Evolutionary conservation across 2,888 invertebrate species (phyloP).

Genomic region (Bruchidius siliquastri): DNA sequence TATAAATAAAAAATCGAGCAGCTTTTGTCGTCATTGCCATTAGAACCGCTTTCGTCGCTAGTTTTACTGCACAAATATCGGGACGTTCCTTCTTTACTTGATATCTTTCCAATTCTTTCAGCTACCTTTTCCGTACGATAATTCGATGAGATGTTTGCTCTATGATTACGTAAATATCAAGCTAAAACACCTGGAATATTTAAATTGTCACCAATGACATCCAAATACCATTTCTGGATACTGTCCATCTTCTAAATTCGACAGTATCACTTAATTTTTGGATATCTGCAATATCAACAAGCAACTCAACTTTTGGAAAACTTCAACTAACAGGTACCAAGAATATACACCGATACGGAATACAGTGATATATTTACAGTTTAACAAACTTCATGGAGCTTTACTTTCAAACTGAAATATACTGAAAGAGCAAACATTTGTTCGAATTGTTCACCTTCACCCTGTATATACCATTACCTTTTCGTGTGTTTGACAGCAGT

Average conservation of each 20-base stretch:
- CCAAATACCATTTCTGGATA: too few species aligned
- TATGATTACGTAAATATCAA: neutral
- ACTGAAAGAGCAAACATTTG: neutral
- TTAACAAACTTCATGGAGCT: too few species aligned
- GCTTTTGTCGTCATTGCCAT: neutral
- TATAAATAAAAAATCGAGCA: neutral
- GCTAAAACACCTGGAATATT: neutral
- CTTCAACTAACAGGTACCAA: too few species aligned
- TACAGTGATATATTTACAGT: too few species aligned
- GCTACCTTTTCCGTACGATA: neutral
- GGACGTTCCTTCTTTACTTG: neutral
- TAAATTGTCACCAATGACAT: too few species aligned
- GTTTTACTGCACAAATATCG: neutral
- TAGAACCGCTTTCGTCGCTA: neutral
- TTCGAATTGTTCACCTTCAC: neutral
- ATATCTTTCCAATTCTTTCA: neutral
- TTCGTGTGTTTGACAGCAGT: neutral
- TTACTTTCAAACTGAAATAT: too few species aligned
- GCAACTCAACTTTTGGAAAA: too few species aligned
- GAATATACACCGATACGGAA: too few species aligned
- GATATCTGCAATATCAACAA: too few species aligned
- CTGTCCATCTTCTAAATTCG: too few species aligned
- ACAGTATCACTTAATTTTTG: too few species aligned
- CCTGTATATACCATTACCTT: neutral
- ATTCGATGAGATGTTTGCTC: neutral